These are phyloP conservation scores for Drosophila chauvacae DNA, from an alignment of 1,140 invertebrate species.

Conservation along the genomic window DNA sequence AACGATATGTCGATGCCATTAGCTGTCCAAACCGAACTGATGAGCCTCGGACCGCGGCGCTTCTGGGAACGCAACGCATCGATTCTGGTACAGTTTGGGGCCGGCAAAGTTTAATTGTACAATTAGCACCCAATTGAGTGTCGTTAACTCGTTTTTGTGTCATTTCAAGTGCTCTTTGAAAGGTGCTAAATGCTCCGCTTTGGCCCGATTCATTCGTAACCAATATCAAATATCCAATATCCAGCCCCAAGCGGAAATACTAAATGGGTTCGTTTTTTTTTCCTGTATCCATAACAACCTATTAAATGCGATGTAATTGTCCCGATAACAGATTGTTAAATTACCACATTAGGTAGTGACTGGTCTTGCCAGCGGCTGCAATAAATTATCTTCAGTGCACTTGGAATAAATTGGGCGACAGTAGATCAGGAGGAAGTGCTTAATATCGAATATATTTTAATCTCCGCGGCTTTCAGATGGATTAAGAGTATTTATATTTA, in stretches of 20 bases:
- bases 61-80: constrained; percentile 14
- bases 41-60: constrained; percentile 6
- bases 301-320: constrained; percentile 26
- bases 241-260: constrained; percentile 9
- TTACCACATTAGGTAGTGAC: constrained; percentile 17
- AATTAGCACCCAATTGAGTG: constrained; percentile 81
- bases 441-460: constrained; percentile 24
- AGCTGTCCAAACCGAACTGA: constrained; percentile 71
- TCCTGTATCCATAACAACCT: neutral
- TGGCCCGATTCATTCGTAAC: neutral
- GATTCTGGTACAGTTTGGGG: constrained; percentile 17
- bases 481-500: constrained; percentile 15
- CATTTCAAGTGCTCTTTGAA: constrained; percentile 60
- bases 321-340: constrained; percentile 38
- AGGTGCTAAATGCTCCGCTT: constrained; percentile 59
- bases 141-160: constrained; percentile 75
- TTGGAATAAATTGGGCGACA: constrained; percentile 8
- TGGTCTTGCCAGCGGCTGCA: constrained; percentile 4
- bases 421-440: constrained; percentile 12
- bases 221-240: constrained; percentile 7
- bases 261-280: constrained; percentile 11
- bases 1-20: constrained; percentile 70
- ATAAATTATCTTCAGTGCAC: constrained; percentile 27
- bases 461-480: neutral
- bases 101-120: constrained; percentile 71